Evolutionary conservation across 2,113 vertebrate species (phyloP).

Genomic region (Nymphicus hollandicus): DNA sequence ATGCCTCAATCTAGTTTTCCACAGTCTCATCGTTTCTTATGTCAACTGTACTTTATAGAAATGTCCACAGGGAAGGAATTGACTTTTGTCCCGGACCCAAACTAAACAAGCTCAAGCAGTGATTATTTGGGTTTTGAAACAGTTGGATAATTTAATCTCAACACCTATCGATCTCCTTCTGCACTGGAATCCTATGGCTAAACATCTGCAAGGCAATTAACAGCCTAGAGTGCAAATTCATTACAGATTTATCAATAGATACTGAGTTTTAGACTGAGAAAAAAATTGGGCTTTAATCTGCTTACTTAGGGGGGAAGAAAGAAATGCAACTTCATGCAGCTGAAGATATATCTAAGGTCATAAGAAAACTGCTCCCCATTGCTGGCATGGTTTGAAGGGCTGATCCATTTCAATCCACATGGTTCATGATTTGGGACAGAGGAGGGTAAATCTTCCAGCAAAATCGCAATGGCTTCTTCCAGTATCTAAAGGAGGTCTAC

Average conservation of each 20-base stretch:
- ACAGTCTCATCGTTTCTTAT: conserved; percentile 42
- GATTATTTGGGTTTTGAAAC: conserved; percentile 50
- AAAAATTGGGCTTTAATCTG: background rate
- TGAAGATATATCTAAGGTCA: background rate
- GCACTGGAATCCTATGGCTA: conserved; percentile 34
- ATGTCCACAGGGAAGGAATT: conserved; percentile 45
- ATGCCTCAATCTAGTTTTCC: conserved; percentile 51
- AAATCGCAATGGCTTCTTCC: background rate
- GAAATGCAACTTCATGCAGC: background rate
- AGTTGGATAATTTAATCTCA: conserved; percentile 52
- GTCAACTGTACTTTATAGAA: conserved; percentile 42
- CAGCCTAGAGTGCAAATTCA: background rate
- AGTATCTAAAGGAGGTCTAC: background rate
- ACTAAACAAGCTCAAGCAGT: conserved; percentile 49
- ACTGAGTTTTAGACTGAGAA: background rate
- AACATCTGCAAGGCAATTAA: conserved; percentile 38
- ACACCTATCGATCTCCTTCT: conserved; percentile 17
- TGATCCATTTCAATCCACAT: background rate
- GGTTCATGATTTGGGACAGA: background rate
- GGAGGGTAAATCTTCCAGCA: background rate
- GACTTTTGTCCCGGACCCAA: conserved; percentile 29
- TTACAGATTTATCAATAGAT: conserved; percentile 32
- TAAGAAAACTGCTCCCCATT: background rate
- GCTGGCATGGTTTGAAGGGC: background rate
- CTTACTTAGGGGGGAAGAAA: background rate